A percentile compares a stretch with the other conserved stretches of the same genome.
phyloP scores from a whole-genome alignment of 1,140 invertebrate genomes.

The Nasonia vitripennis region DNA sequence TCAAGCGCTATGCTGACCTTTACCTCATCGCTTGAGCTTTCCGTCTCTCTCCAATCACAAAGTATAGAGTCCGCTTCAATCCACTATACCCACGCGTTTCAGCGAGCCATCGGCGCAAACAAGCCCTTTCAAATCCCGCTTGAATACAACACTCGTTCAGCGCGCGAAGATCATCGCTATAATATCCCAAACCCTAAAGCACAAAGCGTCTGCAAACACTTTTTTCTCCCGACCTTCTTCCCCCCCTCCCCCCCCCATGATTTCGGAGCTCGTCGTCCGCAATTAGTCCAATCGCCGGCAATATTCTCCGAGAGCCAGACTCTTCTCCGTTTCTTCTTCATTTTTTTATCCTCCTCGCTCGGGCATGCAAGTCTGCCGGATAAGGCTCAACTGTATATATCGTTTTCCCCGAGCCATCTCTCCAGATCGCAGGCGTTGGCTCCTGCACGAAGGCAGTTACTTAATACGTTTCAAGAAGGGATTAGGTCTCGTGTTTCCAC shows the following conservation, averaged over 20 bases:
- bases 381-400: constrained; percentile 15
- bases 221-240: neutral
- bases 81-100: too few relatives aligned
- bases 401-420: constrained; percentile 6
- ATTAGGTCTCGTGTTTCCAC: constrained; percentile 70
- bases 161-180: neutral
- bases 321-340: neutral
- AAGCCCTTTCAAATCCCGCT: neutral
- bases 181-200: neutral
- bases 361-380: neutral
- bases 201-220: neutral
- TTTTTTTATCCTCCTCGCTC: neutral
- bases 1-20: too few relatives aligned
- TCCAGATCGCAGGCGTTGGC: neutral
- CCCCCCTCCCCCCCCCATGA: too few relatives aligned
- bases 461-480: constrained; percentile 69
- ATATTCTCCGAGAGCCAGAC: neutral
- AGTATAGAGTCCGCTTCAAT: too few relatives aligned
- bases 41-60: too few relatives aligned
- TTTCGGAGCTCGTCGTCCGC: neutral
- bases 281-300: constrained; percentile 2
- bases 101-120: neutral
- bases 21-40: too few relatives aligned
- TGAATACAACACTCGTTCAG: neutral
- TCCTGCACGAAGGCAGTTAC: constrained; percentile 62